Evolutionary conservation across 2,113 vertebrate genomes (phyloP), one percentile per base, ranked within the genome.

Genomic region (Eurypyga helias): DNA sequence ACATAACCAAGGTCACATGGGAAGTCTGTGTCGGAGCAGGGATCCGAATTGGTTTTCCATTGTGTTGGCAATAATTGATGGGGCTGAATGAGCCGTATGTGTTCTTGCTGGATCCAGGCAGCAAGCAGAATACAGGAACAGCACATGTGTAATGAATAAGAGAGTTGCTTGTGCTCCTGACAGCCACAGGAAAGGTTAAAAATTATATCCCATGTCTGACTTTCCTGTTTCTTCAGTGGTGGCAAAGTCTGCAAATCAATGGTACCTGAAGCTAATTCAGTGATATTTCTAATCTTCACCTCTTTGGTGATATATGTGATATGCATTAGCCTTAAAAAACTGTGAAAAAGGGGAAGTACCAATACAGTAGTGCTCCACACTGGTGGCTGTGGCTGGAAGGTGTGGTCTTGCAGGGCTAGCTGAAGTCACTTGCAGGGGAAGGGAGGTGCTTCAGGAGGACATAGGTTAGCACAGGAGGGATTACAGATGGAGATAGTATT

Each of bases 361-460:
- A 26, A 0, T 36, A 10, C n/a, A 66, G 41, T 8, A 48, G 10
- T 62, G 29, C 21, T 84, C 29, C 34, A 33, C 20, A 33, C 7
- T 25, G 33, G 33, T 29, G 41, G 25, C 58, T 0, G 0, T 67
- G 58, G n/a, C 62, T 21, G 49, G 34, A 57, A 71, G 52, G 28
- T 2, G 1, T n/a, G 61, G 58, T 58, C 54, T 7, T n/a, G 76
- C 38, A 46, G 38, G 25, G 13, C 62, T 89, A 48, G 17, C 45
- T 41, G 0, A 43, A 60, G 23, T 13, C 49, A 14, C 26, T 76
- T 0, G 0, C 8, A 4, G 18, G 33, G 29, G 24, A 65, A 10
- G 10, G 1, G 1, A 83, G 49, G n/a, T 86, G 49, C 25, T 61
- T 45, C 64, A 73, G 91, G 54, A 90, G 67, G 58, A 65, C 33